Percentiles rank a stretch among this genome's conserved stretches.
Conservation (phyloP, 2,113 vertebrate species). For the Penelope pileata region DNA sequence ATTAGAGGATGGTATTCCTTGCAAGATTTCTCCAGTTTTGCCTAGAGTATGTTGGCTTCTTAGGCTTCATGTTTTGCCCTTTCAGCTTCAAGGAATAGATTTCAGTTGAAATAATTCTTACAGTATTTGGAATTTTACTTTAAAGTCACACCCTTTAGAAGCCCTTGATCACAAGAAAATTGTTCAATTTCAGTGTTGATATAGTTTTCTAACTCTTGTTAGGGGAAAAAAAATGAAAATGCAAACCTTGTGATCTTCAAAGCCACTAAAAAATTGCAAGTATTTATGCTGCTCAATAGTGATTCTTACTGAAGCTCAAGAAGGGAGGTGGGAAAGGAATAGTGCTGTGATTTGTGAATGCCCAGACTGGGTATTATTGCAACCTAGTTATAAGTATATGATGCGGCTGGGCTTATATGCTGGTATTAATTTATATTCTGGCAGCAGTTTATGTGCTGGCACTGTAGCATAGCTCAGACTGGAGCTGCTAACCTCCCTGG, state of each 20-base stretch:
- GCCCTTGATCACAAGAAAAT: neutral
- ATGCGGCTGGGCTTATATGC: neutral
- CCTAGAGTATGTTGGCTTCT: neutral
- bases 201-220: neutral
- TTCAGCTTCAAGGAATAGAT: neutral
- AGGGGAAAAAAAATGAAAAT: neutral
- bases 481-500: neutral
- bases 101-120: neutral
- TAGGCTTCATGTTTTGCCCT: neutral
- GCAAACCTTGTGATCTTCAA: neutral
- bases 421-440: neutral
- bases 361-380: neutral
- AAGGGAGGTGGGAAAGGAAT: neutral
- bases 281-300: neutral
- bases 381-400: rapidly evolving
- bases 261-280: neutral
- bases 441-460: neutral
- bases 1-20: neutral
- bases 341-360: neutral
- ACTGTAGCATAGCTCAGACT: neutral
- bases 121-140: neutral
- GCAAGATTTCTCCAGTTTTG: neutral
- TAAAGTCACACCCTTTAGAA: neutral
- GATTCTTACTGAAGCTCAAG: neutral
- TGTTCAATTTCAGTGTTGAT: neutral